Conservation (phyloP, 2,797 vertebrate genomes). For the Paratrypauchen microcephalus region DNA sequence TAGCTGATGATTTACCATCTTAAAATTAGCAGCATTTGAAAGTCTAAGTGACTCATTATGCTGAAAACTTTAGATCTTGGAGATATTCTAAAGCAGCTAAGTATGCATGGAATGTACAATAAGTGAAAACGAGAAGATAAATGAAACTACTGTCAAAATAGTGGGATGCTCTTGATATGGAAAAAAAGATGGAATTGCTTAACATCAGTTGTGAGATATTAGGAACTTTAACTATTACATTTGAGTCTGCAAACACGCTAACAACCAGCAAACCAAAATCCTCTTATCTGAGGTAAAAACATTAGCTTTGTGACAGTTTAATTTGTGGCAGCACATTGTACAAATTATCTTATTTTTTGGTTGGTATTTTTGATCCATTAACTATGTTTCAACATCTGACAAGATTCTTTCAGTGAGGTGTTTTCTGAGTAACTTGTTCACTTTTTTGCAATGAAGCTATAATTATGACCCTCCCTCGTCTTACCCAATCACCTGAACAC, state of each 20-base stretch:
- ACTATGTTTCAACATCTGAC: slow-evolving; percentile 3
- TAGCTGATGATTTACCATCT: neutral
- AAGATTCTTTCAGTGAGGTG: slow-evolving; percentile 19
- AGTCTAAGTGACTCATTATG: neutral
- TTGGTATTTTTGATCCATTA: neutral
- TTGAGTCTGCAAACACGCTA: neutral
- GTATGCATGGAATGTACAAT: neutral
- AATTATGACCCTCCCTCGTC: slow-evolving; percentile 45
- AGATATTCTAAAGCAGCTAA: neutral
- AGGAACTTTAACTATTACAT: neutral
- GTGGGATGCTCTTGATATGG: neutral
- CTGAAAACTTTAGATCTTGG: neutral
- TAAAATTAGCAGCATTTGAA: neutral
- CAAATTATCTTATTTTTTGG: neutral
- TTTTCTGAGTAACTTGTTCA: slow-evolving; percentile 2
- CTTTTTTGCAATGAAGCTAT: slow-evolving; percentile 27
- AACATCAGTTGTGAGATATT: neutral
- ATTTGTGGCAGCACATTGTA: neutral
- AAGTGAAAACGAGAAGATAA: neutral
- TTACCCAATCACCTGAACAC: slow-evolving; percentile 42
- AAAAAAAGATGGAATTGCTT: neutral
- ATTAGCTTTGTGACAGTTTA: neutral
- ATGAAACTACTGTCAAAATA: neutral
- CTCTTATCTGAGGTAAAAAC: neutral
- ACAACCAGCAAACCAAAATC: neutral